Conservation (phyloP, 2,888 invertebrate species). For the Campopleginae sp. region DNA sequence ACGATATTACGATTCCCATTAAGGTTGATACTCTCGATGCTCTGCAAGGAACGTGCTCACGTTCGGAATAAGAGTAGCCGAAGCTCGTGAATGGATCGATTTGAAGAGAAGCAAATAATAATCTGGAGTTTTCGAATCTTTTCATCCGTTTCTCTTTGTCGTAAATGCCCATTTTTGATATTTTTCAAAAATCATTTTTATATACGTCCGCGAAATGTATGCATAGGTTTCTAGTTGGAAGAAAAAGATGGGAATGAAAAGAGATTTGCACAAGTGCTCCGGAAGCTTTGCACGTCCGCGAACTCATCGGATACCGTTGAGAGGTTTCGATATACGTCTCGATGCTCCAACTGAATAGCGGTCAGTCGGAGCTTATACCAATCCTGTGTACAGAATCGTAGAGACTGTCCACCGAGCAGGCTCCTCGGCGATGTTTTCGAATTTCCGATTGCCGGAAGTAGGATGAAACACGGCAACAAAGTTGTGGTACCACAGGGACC, state of each 20-base stretch:
- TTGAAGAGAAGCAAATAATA: neutral
- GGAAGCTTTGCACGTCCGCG: constrained; percentile 32
- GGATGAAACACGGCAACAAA: constrained; percentile 9
- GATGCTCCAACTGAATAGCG: constrained; percentile 42
- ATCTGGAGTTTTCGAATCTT: neutral
- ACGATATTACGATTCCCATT: neutral
- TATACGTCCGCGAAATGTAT: neutral
- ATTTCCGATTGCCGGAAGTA: constrained; percentile 43
- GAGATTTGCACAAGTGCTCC: constrained; percentile 40
- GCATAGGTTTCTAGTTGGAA: neutral
- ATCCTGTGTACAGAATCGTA: constrained; percentile 35
- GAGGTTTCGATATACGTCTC: constrained; percentile 58
- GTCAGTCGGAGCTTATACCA: constrained; percentile 56
- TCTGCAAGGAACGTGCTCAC: neutral
- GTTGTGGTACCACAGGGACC: constrained; percentile 39
- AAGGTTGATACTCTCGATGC: neutral
- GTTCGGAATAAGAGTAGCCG: neutral
- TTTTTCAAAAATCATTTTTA: neutral
- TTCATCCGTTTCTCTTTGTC: too few relatives aligned
- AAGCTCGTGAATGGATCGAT: neutral
- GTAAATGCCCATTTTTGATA: neutral
- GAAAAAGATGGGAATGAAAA: constrained; percentile 1
- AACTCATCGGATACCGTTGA: constrained; percentile 12
- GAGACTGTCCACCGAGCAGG: neutral
- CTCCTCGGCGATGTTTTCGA: constrained; percentile 35